Evolutionary conservation across 2,888 invertebrate species (phyloP).

Genomic region (Exephanes ischioxanthus): DNA sequence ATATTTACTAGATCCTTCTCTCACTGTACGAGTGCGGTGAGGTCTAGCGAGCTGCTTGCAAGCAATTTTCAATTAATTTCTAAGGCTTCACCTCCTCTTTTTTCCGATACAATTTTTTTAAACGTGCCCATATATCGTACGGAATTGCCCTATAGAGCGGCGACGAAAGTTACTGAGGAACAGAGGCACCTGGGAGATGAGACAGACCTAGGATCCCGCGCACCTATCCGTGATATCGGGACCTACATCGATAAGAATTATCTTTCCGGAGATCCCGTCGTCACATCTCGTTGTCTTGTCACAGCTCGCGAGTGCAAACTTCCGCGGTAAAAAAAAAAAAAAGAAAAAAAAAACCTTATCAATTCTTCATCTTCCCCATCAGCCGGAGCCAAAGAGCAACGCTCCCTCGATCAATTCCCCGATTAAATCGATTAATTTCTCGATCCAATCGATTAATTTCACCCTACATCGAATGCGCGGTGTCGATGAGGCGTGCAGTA

Average conservation of each 20-base stretch:
- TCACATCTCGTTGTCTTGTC: constrained; percentile 24
- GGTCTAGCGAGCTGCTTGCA: no score
- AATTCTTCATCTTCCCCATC: constrained; percentile 40
- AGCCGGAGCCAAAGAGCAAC: constrained; percentile 30
- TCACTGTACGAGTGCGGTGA: no score
- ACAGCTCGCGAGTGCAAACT: constrained; percentile 9
- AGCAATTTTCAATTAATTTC: no score
- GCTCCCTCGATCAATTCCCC: constrained; percentile 54
- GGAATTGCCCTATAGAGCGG: not conserved
- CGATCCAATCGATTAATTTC: constrained; percentile 46
- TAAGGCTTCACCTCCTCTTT: no score
- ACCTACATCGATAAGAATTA: constrained; percentile 71
- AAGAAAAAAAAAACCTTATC: constrained; percentile 49
- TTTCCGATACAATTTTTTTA: no score
- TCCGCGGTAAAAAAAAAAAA: constrained; percentile 27
- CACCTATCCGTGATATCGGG: constrained; percentile 64
- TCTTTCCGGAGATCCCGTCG: constrained; percentile 39
- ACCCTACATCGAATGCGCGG: constrained; percentile 29
- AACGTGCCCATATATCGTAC: not conserved
- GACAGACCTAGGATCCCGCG: constrained; percentile 18
- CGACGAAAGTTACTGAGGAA: constrained; percentile 3
- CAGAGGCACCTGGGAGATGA: constrained; percentile 45
- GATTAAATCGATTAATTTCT: constrained; percentile 29
- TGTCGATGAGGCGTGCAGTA: constrained; percentile 31
- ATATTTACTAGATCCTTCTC: no score